Percentiles rank a stretch among this genome's conserved stretches.
phyloP scores from a whole-genome alignment of 2,888 invertebrate genomes.

The Thecocarcelia acutangulata region DNA sequence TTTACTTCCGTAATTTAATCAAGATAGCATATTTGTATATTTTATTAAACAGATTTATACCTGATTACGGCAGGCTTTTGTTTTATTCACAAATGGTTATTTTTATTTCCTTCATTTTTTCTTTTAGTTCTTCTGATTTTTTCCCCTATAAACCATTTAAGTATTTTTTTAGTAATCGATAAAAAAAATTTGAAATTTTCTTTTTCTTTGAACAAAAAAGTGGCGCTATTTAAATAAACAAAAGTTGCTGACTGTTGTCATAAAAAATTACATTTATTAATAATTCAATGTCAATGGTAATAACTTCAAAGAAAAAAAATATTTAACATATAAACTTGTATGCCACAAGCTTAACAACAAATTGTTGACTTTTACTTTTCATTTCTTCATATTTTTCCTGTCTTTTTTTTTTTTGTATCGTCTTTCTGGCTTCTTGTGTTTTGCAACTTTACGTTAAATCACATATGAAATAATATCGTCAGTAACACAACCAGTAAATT shows the following conservation, averaged over 20 bases:
- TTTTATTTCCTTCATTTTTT: too few relatives aligned
- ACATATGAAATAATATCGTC: slow-evolving; percentile 18
- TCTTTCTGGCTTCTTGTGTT: not conserved
- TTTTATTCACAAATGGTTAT: too few relatives aligned
- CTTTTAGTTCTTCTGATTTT: too few relatives aligned
- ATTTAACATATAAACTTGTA: slow-evolving; percentile 35
- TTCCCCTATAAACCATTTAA: too few relatives aligned
- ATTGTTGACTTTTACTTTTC: slow-evolving; percentile 62
- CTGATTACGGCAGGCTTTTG: too few relatives aligned
- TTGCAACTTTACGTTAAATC: slow-evolving; percentile 25
- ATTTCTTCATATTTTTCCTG: not conserved
- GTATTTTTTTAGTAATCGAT: too few relatives aligned
- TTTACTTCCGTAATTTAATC: too few relatives aligned
- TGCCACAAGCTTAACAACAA: slow-evolving; percentile 30
- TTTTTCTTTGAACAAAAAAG: too few relatives aligned
- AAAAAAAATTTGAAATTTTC: too few relatives aligned
- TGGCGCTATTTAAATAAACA: not conserved
- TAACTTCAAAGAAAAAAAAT: slow-evolving; percentile 3
- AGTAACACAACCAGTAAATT: slow-evolving; percentile 8
- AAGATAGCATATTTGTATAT: too few relatives aligned
- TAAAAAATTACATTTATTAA: slow-evolving; percentile 24
- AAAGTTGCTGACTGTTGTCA: slow-evolving; percentile 6
- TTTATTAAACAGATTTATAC: too few relatives aligned
- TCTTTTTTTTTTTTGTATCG: not conserved
- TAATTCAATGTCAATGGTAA: slow-evolving; percentile 64